phyloP scores from a whole-genome alignment of 2,113 vertebrate species.

The Xyliphius kryptos region DNA sequence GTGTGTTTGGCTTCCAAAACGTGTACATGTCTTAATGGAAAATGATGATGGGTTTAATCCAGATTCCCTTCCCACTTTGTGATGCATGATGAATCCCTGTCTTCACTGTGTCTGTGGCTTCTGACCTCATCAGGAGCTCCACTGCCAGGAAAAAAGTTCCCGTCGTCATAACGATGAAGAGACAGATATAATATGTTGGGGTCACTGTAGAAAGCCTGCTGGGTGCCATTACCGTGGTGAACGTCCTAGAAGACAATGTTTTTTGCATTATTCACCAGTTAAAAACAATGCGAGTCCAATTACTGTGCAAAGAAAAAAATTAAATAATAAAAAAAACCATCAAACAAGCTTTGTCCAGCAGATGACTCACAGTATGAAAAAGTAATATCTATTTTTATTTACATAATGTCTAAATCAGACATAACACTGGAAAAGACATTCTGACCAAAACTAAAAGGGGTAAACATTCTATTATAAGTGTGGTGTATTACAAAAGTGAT shows the following conservation, averaged over 20 bases:
- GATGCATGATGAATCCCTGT: no score
- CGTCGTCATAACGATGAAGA: no score
- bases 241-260: no score
- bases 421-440: conserved; percentile 26
- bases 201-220: no score
- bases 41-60: conserved; percentile 1
- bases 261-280: no score
- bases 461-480: conserved; percentile 36
- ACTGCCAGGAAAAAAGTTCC: no score
- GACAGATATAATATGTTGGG: no score
- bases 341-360: conserved; percentile 19
- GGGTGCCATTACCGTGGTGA: no score
- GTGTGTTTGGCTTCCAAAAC: background rate
- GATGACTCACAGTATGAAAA: background rate
- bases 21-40: background rate
- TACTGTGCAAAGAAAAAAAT: background rate
- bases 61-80: no score
- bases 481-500: conserved; percentile 32
- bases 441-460: conserved; percentile 12
- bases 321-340: background rate
- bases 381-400: conserved; percentile 5
- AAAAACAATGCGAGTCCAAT: no score
- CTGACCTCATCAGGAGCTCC: no score
- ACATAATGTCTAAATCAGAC: conserved; percentile 30
- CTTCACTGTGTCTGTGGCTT: no score